Percentiles rank a stretch among this genome's conserved stretches.
Evolutionary conservation across 2,797 vertebrate species (phyloP).

Genomic region (Diceros bicornis): DNA sequence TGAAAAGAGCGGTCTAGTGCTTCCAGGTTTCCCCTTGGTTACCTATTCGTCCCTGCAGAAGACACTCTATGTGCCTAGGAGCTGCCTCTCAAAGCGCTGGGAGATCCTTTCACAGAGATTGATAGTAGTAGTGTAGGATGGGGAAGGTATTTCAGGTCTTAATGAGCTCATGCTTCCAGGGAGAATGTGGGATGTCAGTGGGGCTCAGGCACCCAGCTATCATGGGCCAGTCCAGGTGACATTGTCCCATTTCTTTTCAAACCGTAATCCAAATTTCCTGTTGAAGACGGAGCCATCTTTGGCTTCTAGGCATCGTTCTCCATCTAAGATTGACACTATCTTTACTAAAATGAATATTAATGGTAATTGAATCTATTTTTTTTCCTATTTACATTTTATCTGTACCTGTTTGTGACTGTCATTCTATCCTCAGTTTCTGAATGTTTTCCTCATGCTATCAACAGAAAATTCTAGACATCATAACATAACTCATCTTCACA

Average conservation of each 20-base stretch:
- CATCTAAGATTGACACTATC: neutral
- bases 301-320: neutral
- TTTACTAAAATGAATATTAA: neutral
- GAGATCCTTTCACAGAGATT: neutral
- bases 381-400: neutral
- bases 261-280: neutral
- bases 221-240: neutral
- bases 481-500: neutral
- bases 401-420: neutral
- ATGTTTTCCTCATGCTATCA: neutral
- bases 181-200: neutral
- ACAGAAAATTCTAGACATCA: neutral
- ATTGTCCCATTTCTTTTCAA: neutral
- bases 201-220: neutral
- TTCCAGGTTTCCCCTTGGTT: constrained; percentile 73
- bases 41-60: constrained; percentile 62
- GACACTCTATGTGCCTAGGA: neutral
- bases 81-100: constrained; percentile 55
- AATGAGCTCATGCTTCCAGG: constrained; percentile 32
- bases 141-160: constrained; percentile 1
- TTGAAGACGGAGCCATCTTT: neutral
- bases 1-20: constrained; percentile 62
- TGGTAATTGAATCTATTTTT: neutral
- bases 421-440: neutral
- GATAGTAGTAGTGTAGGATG: neutral